These are phyloP conservation scores for human DNA, from an alignment of 2,113 vertebrate species.

Conservation along the genomic window GRCh38 chr17:18773001-18773500, in stretches of 20 bases:
- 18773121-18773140: no score
- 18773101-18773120: no score
- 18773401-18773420: background rate
- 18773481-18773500: background rate
- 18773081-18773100: no score
- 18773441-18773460: background rate
- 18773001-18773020: no score
- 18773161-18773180: no score
- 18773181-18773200: no score
- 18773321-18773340: background rate
- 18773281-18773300: background rate
- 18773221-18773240: background rate
- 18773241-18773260: background rate
- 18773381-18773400: background rate
- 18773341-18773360: background rate
- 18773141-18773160: no score
- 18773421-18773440: background rate
- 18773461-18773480: constrained; percentile 13
- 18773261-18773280: background rate
- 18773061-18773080: no score
- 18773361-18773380: background rate
- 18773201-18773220: no score
- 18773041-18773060: no score
- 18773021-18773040: no score
- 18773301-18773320: background rate